Conservation (phyloP, 1,140 invertebrate species). For the Heliconius eleuchia region DNA sequence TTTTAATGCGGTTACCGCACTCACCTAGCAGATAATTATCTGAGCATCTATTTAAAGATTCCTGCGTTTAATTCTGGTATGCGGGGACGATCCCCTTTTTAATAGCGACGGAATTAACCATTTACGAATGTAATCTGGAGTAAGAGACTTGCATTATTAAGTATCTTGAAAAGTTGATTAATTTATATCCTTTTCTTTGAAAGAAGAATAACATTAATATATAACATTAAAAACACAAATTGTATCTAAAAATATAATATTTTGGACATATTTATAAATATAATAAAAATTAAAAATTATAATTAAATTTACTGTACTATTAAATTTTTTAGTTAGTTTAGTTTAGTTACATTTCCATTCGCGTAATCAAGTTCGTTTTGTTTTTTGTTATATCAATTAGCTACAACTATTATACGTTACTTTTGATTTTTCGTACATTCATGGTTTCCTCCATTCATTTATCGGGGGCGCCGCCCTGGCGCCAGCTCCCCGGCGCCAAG, state of each 20-base stretch:
- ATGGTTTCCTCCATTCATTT: conserved; percentile 45
- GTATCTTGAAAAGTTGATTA: background rate
- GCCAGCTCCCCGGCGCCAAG: conserved; percentile 58
- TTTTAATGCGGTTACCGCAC: background rate
- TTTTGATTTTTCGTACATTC: conserved; percentile 19
- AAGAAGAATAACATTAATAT: too few species aligned
- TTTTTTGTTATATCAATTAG: background rate
- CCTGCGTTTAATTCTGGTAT: conserved; percentile 27
- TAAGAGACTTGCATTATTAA: background rate
- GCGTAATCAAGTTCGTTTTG: background rate
- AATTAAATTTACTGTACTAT: too few species aligned
- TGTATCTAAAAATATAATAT: too few species aligned
- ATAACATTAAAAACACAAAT: too few species aligned
- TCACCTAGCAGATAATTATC: conserved; percentile 16
- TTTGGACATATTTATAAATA: too few species aligned
- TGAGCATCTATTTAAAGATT: conserved; percentile 18
- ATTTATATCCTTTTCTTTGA: too few species aligned
- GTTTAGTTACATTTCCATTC: too few species aligned
- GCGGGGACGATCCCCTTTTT: conserved; percentile 33
- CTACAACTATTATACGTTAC: conserved; percentile 1
- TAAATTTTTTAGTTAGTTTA: too few species aligned
- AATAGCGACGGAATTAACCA: conserved; percentile 36
- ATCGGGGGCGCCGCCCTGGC: conserved; percentile 59
- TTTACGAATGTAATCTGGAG: conserved; percentile 35
- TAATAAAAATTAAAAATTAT: too few species aligned